Evolutionary conservation across 2,888 invertebrate genomes (phyloP).

Genomic region (Amphipoea lucens): DNA sequence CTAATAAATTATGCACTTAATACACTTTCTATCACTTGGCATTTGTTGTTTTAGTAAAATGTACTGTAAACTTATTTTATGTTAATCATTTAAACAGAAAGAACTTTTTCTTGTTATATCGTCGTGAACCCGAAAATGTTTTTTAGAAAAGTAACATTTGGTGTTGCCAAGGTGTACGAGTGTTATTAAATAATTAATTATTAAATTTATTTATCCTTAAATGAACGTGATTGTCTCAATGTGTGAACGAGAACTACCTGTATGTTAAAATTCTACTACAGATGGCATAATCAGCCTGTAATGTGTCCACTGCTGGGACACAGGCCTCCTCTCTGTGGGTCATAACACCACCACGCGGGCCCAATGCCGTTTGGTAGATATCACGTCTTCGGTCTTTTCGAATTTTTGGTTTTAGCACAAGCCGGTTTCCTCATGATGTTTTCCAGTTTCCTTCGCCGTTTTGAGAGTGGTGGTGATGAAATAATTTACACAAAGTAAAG

Average conservation of each 20-base stretch:
- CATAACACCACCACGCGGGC: not conserved
- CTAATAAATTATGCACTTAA: not conserved
- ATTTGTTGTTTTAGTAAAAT: not conserved
- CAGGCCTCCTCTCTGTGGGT: not conserved
- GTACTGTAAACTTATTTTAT: not conserved
- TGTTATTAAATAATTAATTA: not conserved
- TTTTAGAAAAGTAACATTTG: not conserved
- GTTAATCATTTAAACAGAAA: not conserved
- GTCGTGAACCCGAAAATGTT: not conserved
- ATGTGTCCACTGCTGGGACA: not conserved
- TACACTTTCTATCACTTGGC: too few species aligned
- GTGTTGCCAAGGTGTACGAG: too few species aligned
- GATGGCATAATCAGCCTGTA: not conserved
- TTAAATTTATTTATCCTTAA: not conserved
- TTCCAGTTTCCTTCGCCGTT: not conserved
- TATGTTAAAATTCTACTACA: slow-evolving; percentile 5
- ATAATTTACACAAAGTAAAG: too few species aligned
- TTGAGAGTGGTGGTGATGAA: not conserved
- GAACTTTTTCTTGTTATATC: not conserved
- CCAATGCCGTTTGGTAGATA: not conserved
- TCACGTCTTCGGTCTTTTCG: not conserved
- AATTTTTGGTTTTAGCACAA: not conserved
- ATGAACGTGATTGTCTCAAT: not conserved
- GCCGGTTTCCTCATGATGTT: not conserved
- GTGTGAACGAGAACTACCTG: not conserved